Evolutionary conservation across 2,888 invertebrate genomes (phyloP).

Genomic region (Smittia aterrima): DNA sequence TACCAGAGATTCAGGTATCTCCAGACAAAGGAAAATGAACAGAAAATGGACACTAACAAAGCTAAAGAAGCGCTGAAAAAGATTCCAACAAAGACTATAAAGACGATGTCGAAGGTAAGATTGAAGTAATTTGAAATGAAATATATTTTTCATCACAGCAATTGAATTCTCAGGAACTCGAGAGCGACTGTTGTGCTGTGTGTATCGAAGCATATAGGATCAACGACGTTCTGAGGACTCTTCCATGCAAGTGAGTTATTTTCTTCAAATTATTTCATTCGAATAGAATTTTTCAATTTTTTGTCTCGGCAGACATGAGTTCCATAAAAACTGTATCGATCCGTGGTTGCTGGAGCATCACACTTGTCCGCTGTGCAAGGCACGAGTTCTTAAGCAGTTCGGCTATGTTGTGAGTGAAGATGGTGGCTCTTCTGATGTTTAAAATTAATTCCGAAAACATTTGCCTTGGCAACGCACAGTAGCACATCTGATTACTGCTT

Average conservation of each 20-base stretch:
- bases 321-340: conserved; percentile 94
- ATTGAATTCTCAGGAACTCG: conserved; percentile 70
- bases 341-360: conserved; percentile 94
- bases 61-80: conserved; percentile 92
- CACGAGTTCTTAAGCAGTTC: conserved; percentile 89
- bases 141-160: conserved; percentile 45
- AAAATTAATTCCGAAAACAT: not conserved
- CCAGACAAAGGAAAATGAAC: conserved; percentile 90
- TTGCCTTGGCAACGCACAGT: not conserved
- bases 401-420: conserved; percentile 75
- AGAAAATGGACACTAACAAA: conserved; percentile 63
- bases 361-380: conserved; percentile 96
- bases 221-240: conserved; percentile 79
- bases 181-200: conserved; percentile 90
- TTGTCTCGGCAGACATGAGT: conserved; percentile 71
- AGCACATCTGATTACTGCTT: not conserved
- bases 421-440: conserved; percentile 21
- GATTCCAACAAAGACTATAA: conserved; percentile 86
- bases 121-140: not conserved
- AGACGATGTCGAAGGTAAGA: conserved; percentile 79
- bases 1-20: conserved; percentile 92
- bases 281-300: not conserved
- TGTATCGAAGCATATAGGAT: conserved; percentile 91
- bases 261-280: not conserved
- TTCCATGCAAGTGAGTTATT: conserved; percentile 66